Base-by-base conservation (phyloP, 2,797 vertebrate species). In the Antrozous pallidus region DNA sequence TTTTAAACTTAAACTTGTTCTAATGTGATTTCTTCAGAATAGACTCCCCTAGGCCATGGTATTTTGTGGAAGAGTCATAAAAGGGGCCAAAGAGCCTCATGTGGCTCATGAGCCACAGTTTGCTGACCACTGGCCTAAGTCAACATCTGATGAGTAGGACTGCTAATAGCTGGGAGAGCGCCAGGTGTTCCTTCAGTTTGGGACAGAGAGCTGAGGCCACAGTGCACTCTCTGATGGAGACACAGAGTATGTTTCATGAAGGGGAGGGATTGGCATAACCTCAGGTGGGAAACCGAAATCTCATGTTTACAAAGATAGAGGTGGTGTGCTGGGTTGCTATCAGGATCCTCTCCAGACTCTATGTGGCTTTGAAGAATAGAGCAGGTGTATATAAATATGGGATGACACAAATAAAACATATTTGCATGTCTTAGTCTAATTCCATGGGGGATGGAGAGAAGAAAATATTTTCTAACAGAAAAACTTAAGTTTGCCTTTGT, bases 351-450 rank as follows among this genome's bases (percentile, higher is more conserved):
- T 81, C 18, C 81, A n/a, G 58, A 45, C 5, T 38, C 22, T 78
- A 51, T 74, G 47, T 61, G 79, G 18, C 22, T 88, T 14, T 36
- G 7, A 82, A 9, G 14, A 85, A 78, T 58, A 49, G 12, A 56
- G 4, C 0, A 65, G 5, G 9, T 80, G 33, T 0, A 36, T 58
- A 51, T 49, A 93, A 56, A 88, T 47, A 49, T 42, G 16, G 13
- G 80, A 77, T 56, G 33, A 79, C n/a, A 70, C 71, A 77, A 70
- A 65, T 58, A 69, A 73, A 20, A 9, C 16, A 3, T 10, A 78
- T 82, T 92, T 92, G 2, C 5, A 65, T 71, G 14, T 14, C 86
- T 1, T 9, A 75, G 33, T 80, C n/a, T 88, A 24, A 56, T 91
- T 84, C 45, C n/a, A 18, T 70, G 36, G 9, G 8, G 13, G 6